Conservation (phyloP, 2,888 invertebrate species). For the Athalia rosae region DNA sequence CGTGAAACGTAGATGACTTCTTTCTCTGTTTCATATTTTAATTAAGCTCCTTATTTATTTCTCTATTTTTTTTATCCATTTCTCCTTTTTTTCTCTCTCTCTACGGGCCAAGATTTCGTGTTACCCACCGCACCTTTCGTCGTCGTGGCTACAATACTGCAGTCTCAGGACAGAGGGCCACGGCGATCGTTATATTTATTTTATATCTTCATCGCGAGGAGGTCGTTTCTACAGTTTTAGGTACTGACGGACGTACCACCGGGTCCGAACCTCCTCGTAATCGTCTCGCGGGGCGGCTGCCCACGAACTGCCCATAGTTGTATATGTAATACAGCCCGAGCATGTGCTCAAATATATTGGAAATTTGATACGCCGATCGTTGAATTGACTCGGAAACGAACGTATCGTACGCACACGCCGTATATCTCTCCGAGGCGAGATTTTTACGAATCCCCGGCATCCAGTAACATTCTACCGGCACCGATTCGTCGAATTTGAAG, state of each 20-base stretch:
- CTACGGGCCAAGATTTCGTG: no score
- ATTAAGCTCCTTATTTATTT: neutral
- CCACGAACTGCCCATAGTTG: neutral
- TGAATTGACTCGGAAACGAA: neutral
- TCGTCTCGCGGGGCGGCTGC: neutral
- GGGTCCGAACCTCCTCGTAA: neutral
- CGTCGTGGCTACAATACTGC: neutral
- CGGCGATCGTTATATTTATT: slow-evolving; percentile 33
- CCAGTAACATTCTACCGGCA: no score
- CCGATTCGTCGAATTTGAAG: no score
- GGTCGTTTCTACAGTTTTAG: slow-evolving; percentile 4
- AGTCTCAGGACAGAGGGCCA: neutral
- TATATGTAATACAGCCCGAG: slow-evolving; percentile 1
- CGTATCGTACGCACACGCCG: no score
- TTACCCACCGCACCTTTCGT: slow-evolving; percentile 4
- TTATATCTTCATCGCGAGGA: slow-evolving; percentile 10
- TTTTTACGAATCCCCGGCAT: no score
- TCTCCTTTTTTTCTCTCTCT: no score
- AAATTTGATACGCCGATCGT: slow-evolving; percentile 24
- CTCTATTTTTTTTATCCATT: no score
- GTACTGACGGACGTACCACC: neutral
- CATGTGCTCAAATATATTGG: neutral
- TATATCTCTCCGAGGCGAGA: neutral
- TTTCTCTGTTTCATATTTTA: slow-evolving; percentile 7
- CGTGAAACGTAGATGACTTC: neutral